phyloP scores from a whole-genome alignment of 2,888 invertebrate species.

The Ichneumoninae sp. region DNA sequence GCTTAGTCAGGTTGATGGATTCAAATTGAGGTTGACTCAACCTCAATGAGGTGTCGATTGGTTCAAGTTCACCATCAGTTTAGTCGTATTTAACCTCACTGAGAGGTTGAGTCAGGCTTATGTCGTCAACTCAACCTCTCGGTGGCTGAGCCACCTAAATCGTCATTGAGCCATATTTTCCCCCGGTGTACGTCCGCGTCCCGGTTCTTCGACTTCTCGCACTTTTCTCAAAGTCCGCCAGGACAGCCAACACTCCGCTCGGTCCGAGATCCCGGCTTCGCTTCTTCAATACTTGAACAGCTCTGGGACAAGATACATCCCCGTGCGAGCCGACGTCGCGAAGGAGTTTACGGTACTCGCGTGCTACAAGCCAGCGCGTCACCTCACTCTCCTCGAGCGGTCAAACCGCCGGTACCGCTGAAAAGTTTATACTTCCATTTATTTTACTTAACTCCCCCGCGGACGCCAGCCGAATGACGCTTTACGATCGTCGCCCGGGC shows the following conservation, averaged over 20 bases:
- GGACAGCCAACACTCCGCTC: slow-evolving; percentile 1
- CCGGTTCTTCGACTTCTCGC: neutral
- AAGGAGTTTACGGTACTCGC: slow-evolving; percentile 56
- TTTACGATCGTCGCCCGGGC: slow-evolving; percentile 65
- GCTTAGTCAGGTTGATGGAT: too few species aligned
- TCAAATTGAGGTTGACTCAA: too few species aligned
- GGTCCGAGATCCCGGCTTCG: neutral
- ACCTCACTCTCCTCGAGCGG: slow-evolving; percentile 44
- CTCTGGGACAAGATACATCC: slow-evolving; percentile 36
- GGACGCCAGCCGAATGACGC: slow-evolving; percentile 63
- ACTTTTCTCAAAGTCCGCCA: neutral
- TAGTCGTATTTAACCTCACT: too few species aligned
- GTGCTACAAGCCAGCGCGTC: slow-evolving; percentile 44
- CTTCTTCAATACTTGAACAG: slow-evolving; percentile 55
- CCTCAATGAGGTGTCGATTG: too few species aligned
- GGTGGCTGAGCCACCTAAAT: too few species aligned
- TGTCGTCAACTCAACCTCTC: too few species aligned
- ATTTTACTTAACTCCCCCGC: slow-evolving; percentile 74
- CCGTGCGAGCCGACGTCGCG: slow-evolving; percentile 13
- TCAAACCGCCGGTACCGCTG: slow-evolving; percentile 67
- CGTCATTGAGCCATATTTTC: too few species aligned
- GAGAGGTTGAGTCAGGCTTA: too few species aligned
- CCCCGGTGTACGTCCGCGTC: too few species aligned
- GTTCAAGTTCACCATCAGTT: too few species aligned
- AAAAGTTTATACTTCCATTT: slow-evolving; percentile 80